phyloP scores from a whole-genome alignment of 1,140 invertebrate species.

The Glomeris maerens region DNA sequence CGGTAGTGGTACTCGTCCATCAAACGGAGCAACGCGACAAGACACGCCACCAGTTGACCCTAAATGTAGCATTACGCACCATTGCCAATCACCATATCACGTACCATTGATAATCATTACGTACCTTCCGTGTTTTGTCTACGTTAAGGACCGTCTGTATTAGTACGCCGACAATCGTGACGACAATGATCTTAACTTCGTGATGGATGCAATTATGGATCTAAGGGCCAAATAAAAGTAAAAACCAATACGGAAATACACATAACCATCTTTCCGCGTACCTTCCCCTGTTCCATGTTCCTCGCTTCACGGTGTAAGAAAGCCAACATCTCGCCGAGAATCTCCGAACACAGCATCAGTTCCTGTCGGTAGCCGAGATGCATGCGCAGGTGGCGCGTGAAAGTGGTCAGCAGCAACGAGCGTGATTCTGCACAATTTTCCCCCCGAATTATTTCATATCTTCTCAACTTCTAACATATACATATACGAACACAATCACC shows the following conservation, averaged over 20 bases:
- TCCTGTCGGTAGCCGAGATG: constrained; percentile 67
- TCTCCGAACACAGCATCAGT: constrained; percentile 66
- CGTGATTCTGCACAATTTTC: constrained; percentile 60
- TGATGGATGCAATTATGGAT: constrained; percentile 62
- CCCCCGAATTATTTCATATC: too few relatives aligned
- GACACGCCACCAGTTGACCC: constrained; percentile 67
- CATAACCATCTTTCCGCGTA: constrained; percentile 9
- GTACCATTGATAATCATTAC: not conserved
- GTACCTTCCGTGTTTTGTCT: constrained; percentile 37
- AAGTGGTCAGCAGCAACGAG: constrained; percentile 55
- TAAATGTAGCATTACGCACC: constrained; percentile 28
- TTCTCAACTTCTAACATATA: too few relatives aligned
- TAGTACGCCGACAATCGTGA: constrained; percentile 63
- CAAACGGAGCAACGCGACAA: constrained; percentile 68
- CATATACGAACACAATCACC: too few relatives aligned
- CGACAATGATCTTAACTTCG: constrained; percentile 65
- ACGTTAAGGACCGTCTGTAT: constrained; percentile 68
- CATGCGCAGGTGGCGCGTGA: constrained; percentile 50
- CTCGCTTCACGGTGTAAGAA: constrained; percentile 42
- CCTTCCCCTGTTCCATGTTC: constrained; percentile 39
- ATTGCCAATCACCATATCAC: not conserved
- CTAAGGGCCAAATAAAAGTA: constrained; percentile 14
- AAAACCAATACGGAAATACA: not conserved
- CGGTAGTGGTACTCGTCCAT: constrained; percentile 76
- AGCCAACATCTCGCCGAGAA: constrained; percentile 71